Conservation (phyloP, 2,888 invertebrate species). For the Xanthia togata region DNA sequence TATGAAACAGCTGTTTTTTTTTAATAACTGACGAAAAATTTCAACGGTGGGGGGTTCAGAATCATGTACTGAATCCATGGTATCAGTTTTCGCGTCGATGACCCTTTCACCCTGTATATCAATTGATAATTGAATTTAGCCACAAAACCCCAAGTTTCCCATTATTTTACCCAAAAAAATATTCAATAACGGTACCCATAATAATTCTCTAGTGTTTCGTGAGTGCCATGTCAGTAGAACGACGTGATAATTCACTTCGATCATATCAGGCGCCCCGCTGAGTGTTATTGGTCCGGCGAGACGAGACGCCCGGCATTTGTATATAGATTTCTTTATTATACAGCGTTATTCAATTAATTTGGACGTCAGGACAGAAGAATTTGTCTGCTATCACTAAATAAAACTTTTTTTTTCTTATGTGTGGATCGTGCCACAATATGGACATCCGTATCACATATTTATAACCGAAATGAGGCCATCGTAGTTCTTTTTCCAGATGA, state of each 20-base stretch:
- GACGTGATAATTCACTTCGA: constrained; percentile 61
- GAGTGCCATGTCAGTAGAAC: constrained; percentile 27
- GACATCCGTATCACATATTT: background rate
- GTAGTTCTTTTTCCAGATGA: background rate
- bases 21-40: too few relatives aligned
- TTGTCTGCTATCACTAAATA: background rate
- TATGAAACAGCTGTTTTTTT: too few relatives aligned
- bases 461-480: background rate
- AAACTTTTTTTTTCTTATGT: background rate
- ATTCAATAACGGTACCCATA: constrained; percentile 21
- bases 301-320: constrained; percentile 39
- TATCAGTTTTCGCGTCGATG: too few relatives aligned
- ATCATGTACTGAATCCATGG: too few relatives aligned
- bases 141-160: background rate
- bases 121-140: background rate
- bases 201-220: constrained; percentile 11
- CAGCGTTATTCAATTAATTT: constrained; percentile 54
- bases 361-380: constrained; percentile 20
- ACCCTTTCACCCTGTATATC: too few relatives aligned
- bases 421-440: background rate
- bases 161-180: constrained; percentile 15
- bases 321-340: constrained; percentile 57
- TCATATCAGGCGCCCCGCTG: constrained; percentile 55
- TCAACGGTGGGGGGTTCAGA: too few relatives aligned
- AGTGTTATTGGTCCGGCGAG: constrained; percentile 41